Evolutionary conservation across 2,113 vertebrate species (phyloP).

Genomic region (Phylloscopus whistleri): DNA sequence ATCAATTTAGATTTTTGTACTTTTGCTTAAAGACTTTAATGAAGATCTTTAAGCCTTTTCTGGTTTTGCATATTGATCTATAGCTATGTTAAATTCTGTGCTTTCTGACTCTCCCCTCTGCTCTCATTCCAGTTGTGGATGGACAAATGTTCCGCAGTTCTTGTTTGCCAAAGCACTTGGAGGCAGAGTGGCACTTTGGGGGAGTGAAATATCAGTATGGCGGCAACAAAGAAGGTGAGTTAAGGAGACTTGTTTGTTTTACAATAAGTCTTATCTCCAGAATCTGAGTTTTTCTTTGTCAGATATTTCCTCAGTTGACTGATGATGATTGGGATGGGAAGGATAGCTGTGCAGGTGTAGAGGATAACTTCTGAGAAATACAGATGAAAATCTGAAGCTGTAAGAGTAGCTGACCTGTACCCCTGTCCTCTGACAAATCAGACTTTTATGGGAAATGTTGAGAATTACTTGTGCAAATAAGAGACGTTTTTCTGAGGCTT

Average conservation of each 20-base stretch:
- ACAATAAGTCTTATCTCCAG: neutral
- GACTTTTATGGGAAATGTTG: neutral
- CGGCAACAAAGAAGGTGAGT: slow-evolving; percentile 89
- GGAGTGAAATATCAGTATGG: slow-evolving; percentile 90
- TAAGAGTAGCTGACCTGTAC: neutral
- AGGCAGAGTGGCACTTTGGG: slow-evolving; percentile 89
- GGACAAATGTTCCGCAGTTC: slow-evolving; percentile 83
- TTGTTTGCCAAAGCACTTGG: slow-evolving; percentile 89
- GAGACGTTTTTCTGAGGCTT: neutral
- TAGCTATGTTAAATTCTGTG: neutral
- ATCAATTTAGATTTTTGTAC: neutral
- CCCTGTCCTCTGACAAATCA: neutral
- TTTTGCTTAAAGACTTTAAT: neutral
- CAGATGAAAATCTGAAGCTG: neutral
- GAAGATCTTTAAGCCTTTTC: neutral
- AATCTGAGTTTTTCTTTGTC: neutral
- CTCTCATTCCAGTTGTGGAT: slow-evolving; percentile 60
- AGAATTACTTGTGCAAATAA: neutral
- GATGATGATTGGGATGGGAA: neutral
- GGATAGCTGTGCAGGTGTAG: neutral
- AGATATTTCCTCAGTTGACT: neutral
- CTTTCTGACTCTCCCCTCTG: neutral
- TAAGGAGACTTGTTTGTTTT: neutral
- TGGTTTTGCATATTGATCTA: neutral
- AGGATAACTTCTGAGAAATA: neutral